Base-by-base conservation (phyloP, 2,888 invertebrate genomes). In the Lottia scabra region DNA sequence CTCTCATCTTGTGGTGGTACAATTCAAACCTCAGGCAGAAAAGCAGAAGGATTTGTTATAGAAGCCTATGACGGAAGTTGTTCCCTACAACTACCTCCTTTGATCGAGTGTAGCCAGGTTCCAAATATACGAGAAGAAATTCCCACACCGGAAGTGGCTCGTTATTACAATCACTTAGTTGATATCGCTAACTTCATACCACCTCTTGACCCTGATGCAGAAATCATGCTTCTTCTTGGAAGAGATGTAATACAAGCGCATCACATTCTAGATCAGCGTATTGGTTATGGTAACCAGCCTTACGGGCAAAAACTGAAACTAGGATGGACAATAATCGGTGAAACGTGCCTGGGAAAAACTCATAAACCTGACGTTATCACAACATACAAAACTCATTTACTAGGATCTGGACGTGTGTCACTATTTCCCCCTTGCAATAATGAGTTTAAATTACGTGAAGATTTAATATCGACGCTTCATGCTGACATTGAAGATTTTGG, bases 21-120 rank as follows among this genome's bases (percentile, higher is more conserved):
- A 43, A 38, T 72, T 13, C 48, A 46, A 0, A 72, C 71, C 15
- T 48, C 46, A 64, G 78, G 76, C 26, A 64, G 70, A 62, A n/a
- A 67, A 43, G 62, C 67, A 27, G 68, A 19, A 16, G 76, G 68
- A 16, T 72, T 70, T 30, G 71, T 69, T 13, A 48, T 78, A 1
- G 44, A 66, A 27, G 64, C 71, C 0, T 0, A 73, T 5, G 75
- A 80, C 44, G 71, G 72, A 8, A 48, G n/a, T n/a, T 26, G n/a
- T 5, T 30, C 27, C 10, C 13, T 77, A 26, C 64, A 70, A 13
- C 64, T 77, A 15, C 80, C 77, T 26, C 30, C 44, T 12, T 19
- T 79, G 12, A 68, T 74, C 5, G 78, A 79, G 64, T 78, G 80
- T 68, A 48, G 67, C 38, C 30, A 76, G 2, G 72, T 78, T 43